Conservation (phyloP, 2,888 invertebrate genomes). For the Oligia strigilis region DNA sequence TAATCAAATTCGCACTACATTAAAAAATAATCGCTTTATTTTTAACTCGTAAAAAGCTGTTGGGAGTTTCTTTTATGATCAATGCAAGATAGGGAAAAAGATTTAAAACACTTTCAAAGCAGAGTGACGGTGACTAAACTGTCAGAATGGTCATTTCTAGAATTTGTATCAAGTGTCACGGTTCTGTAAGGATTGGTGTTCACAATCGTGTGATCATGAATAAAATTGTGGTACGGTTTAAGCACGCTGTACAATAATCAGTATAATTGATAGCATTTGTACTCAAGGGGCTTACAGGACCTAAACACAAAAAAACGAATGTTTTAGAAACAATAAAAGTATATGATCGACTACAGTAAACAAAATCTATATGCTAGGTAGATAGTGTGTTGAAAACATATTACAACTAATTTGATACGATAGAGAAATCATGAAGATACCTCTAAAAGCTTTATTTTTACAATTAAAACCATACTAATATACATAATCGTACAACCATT, state of each 20-base stretch:
- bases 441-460: no score
- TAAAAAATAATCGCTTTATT: slow-evolving; percentile 43
- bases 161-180: slow-evolving; percentile 4
- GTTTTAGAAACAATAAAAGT: no score
- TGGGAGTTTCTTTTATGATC: slow-evolving; percentile 32
- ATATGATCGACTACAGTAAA: no score
- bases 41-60: slow-evolving; percentile 36
- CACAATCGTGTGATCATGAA: slow-evolving; percentile 17
- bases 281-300: no score
- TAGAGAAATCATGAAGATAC: no score
- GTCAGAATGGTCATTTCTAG: background rate
- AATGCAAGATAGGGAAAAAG: slow-evolving; percentile 32
- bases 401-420: no score
- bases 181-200: slow-evolving; percentile 16
- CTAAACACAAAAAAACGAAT: no score
- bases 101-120: slow-evolving; percentile 40
- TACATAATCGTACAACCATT: no score
- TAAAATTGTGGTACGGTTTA: background rate
- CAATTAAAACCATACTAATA: no score
- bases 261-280: slow-evolving; percentile 2
- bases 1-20: slow-evolving; percentile 58
- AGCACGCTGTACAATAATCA: background rate
- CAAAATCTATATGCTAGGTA: no score
- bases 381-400: no score
- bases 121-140: background rate